These are phyloP conservation scores for Porites australiensis DNA, from an alignment of 64 coral and sea anemone species.

Conservation along the genomic window DNA sequence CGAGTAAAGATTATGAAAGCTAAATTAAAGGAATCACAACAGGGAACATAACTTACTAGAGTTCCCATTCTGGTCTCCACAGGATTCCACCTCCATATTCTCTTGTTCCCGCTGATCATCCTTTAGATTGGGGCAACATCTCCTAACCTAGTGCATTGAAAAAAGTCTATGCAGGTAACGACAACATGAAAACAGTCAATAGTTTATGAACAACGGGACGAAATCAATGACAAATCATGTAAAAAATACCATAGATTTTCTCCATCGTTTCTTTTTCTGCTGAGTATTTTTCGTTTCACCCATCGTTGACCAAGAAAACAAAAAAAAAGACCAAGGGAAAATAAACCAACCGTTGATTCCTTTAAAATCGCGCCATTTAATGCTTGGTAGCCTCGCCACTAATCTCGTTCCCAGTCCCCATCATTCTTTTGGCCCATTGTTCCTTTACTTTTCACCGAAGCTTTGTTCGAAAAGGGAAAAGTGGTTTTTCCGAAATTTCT, in stretches of 20 bases:
- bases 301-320: not conserved
- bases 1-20: not conserved
- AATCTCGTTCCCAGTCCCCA: too few species aligned
- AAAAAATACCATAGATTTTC: constrained; percentile 13
- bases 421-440: too few species aligned
- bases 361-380: not conserved
- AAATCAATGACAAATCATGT: not conserved
- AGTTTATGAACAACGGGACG: not conserved
- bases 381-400: constrained; percentile 4
- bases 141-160: not conserved
- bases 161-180: too few species aligned
- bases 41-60: too few species aligned
- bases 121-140: not conserved
- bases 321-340: not conserved
- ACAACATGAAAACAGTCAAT: too few species aligned
- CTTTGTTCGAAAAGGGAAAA: too few species aligned
- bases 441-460: too few species aligned
- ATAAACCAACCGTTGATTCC: not conserved
- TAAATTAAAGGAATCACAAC: too few species aligned
- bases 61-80: not conserved
- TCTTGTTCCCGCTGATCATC: not conserved
- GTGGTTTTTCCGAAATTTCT: too few species aligned
- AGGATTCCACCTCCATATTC: not conserved
- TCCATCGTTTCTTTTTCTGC: not conserved
- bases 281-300: not conserved